phyloP scores from a whole-genome alignment of 2,888 invertebrate genomes.

The Apamea epomidion region DNA sequence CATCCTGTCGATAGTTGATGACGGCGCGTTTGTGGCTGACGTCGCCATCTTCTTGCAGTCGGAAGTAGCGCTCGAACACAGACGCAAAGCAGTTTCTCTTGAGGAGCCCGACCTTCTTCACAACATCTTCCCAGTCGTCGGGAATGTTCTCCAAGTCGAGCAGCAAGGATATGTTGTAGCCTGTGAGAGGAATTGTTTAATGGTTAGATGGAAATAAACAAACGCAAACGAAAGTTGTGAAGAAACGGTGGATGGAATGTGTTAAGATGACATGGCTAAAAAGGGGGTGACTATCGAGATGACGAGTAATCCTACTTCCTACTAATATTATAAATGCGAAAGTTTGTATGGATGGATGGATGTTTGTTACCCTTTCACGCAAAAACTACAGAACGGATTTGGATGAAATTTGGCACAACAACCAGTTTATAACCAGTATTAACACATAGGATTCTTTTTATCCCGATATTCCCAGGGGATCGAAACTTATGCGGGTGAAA shows the following conservation, averaged over 20 bases:
- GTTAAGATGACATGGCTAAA: not conserved
- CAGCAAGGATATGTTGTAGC: conserved; percentile 98
- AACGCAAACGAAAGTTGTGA: not conserved
- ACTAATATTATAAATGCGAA: too few species aligned
- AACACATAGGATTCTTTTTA: too few species aligned
- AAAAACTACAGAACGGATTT: too few species aligned
- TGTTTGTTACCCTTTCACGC: too few species aligned
- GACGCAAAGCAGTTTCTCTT: conserved; percentile 99
- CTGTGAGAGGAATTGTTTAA: conserved; percentile 82
- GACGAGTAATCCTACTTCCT: not conserved
- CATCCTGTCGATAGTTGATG: conserved; percentile 99
- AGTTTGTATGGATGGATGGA: too few species aligned
- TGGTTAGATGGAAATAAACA: not conserved
- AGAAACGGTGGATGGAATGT: not conserved
- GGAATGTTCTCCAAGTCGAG: conserved; percentile 98
- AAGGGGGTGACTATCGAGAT: not conserved
- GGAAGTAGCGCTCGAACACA: conserved; percentile 99
- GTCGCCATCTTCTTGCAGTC: conserved; percentile 98
- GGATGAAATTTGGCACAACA: too few species aligned
- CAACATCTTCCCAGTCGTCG: conserved; percentile 96
- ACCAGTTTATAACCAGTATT: too few species aligned
- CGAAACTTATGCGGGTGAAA: too few species aligned
- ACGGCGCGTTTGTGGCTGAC: conserved; percentile 98
- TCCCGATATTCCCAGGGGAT: too few species aligned
- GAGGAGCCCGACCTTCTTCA: conserved; percentile 97